Evolutionary conservation across 2,888 invertebrate genomes (phyloP).

Genomic region (Erannis defoliaria): DNA sequence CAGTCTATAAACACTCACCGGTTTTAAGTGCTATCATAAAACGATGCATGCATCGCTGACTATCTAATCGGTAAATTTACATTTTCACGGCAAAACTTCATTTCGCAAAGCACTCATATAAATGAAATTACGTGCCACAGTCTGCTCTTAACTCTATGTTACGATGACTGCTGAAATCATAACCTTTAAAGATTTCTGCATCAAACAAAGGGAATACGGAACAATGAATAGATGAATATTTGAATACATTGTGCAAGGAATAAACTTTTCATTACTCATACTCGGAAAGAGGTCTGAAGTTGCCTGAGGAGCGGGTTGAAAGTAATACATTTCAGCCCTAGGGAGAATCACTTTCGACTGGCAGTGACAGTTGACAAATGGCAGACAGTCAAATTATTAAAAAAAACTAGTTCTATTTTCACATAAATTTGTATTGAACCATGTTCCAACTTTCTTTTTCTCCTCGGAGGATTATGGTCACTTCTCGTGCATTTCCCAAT

Average conservation of each 20-base stretch:
- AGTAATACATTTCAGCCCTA: too few species aligned
- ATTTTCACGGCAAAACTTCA: constrained; percentile 43
- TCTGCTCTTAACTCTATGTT: constrained; percentile 36
- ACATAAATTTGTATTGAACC: too few species aligned
- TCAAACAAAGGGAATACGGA: constrained; percentile 25
- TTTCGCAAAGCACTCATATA: constrained; percentile 55
- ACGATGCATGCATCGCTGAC: constrained; percentile 10
- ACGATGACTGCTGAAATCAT: constrained; percentile 30
- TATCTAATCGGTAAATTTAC: constrained; percentile 21
- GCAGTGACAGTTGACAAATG: too few species aligned
- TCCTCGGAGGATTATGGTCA: too few species aligned
- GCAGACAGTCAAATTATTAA: too few species aligned
- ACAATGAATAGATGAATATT: constrained; percentile 30
- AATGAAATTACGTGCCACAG: constrained; percentile 54
- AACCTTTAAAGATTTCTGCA: constrained; percentile 31
- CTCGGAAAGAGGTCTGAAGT: too few species aligned
- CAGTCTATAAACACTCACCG: constrained; percentile 10
- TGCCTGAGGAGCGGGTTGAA: too few species aligned
- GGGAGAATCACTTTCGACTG: too few species aligned
- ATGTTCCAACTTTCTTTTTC: too few species aligned
- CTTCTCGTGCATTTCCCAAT: too few species aligned
- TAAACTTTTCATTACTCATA: too few species aligned
- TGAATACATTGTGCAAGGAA: constrained; percentile 1
- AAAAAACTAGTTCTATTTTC: too few species aligned
- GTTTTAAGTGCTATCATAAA: constrained; percentile 35